These are phyloP conservation scores for Chrysogorgia sp. DNA, from an alignment of 92 coral and sea anemone genomes.

Conservation along the genomic window DNA sequence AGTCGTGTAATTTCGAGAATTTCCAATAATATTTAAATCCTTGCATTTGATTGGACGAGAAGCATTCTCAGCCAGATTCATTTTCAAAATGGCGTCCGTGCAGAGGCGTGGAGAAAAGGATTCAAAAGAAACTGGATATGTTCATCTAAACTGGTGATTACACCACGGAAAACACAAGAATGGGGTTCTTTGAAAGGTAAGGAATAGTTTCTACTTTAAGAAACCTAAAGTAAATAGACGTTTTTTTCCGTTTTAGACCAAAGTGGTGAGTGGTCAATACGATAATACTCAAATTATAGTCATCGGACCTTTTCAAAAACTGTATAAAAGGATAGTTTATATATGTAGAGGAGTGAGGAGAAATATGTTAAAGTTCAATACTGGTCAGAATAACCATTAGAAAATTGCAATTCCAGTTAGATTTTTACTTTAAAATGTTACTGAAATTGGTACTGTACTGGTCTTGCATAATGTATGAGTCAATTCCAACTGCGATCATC, in stretches of 20 bases:
- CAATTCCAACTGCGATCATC: no score
- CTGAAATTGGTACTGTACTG: no score
- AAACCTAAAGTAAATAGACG: no score
- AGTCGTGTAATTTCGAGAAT: neutral
- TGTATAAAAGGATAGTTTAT: no score
- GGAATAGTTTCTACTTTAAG: neutral
- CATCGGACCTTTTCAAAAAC: no score
- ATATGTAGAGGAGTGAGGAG: no score
- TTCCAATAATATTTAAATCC: neutral
- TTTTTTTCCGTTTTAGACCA: neutral
- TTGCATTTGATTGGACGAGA: neutral
- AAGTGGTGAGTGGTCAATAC: neutral
- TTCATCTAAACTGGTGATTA: neutral
- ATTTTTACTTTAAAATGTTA: no score
- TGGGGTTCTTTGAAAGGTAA: neutral
- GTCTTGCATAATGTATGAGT: no score
- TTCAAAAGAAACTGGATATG: neutral
- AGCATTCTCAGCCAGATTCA: neutral
- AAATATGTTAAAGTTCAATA: no score
- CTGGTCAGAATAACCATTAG: no score
- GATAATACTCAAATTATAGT: no score
- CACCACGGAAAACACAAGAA: neutral
- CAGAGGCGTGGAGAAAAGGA: neutral
- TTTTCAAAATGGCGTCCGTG: neutral
- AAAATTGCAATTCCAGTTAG: no score